Percentiles rank a stretch among this genome's conserved stretches.
phyloP scores from a whole-genome alignment of 2,888 invertebrate genomes.

The Hydrotaea diabolus region DNA sequence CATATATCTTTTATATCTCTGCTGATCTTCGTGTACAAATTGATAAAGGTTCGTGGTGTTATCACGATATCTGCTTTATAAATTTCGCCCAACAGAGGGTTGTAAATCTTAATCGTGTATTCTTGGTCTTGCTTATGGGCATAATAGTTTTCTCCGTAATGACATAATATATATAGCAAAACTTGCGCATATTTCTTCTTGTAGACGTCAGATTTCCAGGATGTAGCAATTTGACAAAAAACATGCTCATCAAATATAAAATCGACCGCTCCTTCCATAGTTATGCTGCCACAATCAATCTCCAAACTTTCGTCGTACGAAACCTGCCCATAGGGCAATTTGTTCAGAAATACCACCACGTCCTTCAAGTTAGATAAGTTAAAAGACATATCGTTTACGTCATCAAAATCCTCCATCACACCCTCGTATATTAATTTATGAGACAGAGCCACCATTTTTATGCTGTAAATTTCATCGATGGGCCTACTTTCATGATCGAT shows the following conservation, averaged over 20 bases:
- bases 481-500: neutral
- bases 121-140: neutral
- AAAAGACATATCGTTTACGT: neutral
- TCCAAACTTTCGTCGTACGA: neutral
- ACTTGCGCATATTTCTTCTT: conserved; percentile 1
- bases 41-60: neutral
- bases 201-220: neutral
- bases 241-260: conserved; percentile 21
- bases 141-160: neutral
- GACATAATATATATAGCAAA: neutral
- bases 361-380: neutral
- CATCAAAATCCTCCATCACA: neutral
- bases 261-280: neutral
- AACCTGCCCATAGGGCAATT: neutral
- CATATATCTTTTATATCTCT: no score
- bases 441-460: conserved; percentile 6
- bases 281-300: neutral
- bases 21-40: neutral
- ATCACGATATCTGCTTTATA: neutral
- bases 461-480: neutral
- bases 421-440: neutral
- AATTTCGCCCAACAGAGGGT: neutral
- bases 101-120: conserved; percentile 9
- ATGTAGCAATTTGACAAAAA: conserved; percentile 8
- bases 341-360: neutral